Evolutionary conservation across 2,888 invertebrate genomes (phyloP), one percentile per base, ranked within the genome.

Genomic region (Caenorhabditis wallacei): DNA sequence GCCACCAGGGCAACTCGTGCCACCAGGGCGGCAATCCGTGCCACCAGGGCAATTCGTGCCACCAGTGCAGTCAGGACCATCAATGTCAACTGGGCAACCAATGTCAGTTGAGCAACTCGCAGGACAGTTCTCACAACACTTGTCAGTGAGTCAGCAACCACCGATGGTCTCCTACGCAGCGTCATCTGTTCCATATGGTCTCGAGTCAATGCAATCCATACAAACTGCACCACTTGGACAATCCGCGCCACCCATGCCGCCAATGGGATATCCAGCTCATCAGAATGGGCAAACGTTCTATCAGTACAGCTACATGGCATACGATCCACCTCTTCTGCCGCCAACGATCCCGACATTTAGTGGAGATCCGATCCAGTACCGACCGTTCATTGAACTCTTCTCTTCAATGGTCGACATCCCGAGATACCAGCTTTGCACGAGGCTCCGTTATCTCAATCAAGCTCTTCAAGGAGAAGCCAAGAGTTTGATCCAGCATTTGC

Each of bases 311-410:
- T n/a, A n/a, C n/a, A n/a, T n/a, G n/a, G n/a, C n/a, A n/a, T n/a
- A n/a, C n/a, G n/a, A n/a, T 18, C 16, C 18, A 8, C 16, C 37
- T 37, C 18, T 8, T 18, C 57, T 5, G 20, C 51, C 13, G 11
- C 24, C 4, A 16, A 20, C 51, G n/a, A n/a, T 51, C 7, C 40
- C 61, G 2, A 24, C 13, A 4, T 61, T 61, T 43, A 24, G 1
- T 13, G 63, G 63, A 46, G 46, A 63, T 8, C 43, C 3, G 1
- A 0, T 46, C 3, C 46, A 63, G 26, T 63, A 26, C 26, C 24
- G 11, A 18, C n/a, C 46, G 18, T 63, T 63, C 26, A 63, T 63
- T 8, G 63, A 63, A 46, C 24, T 63, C 24, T 63, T 63, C 63
- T 18, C 16, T 1, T 43, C 63, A 4, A n/a, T 63, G n/a, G n/a